Evolutionary conservation across 1,140 invertebrate genomes (phyloP).

Genomic region (Phymorhynchus buccinoides): DNA sequence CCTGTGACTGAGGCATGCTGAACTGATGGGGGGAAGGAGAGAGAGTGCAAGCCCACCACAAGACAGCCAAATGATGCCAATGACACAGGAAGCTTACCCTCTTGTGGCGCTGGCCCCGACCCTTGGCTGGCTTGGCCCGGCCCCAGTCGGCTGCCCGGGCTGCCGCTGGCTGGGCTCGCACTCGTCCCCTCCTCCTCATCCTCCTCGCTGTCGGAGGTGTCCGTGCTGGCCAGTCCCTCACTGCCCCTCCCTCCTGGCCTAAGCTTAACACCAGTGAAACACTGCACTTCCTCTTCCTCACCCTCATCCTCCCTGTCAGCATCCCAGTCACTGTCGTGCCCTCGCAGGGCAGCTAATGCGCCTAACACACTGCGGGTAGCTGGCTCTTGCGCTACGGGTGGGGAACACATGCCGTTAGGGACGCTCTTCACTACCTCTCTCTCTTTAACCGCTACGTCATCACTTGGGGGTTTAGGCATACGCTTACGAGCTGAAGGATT

Average conservation of each 20-base stretch:
- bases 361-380: constrained; percentile 16
- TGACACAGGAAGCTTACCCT: constrained; percentile 39
- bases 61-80: constrained; percentile 36
- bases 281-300: constrained; percentile 30
- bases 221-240: constrained; percentile 28
- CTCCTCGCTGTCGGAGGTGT: constrained; percentile 21
- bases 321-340: constrained; percentile 37
- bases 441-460: background rate
- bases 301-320: constrained; percentile 38
- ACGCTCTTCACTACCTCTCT: constrained; percentile 8
- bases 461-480: constrained; percentile 16
- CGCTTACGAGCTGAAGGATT: constrained; percentile 42
- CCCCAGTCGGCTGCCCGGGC: constrained; percentile 27
- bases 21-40: constrained; percentile 29
- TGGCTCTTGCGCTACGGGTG: background rate
- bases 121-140: constrained; percentile 20
- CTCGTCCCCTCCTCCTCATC: constrained; percentile 32
- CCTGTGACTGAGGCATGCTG: constrained; percentile 33
- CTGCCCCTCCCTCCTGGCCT: constrained; percentile 19
- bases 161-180: background rate
- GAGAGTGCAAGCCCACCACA: constrained; percentile 41
- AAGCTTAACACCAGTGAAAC: constrained; percentile 30
- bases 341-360: constrained; percentile 8
- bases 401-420: constrained; percentile 20
- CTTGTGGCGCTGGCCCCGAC: constrained; percentile 21